Evolutionary conservation across 2,888 invertebrate species (phyloP), one percentile per base, ranked within the genome.

Genomic region (Dryocosmus kuriphilus): DNA sequence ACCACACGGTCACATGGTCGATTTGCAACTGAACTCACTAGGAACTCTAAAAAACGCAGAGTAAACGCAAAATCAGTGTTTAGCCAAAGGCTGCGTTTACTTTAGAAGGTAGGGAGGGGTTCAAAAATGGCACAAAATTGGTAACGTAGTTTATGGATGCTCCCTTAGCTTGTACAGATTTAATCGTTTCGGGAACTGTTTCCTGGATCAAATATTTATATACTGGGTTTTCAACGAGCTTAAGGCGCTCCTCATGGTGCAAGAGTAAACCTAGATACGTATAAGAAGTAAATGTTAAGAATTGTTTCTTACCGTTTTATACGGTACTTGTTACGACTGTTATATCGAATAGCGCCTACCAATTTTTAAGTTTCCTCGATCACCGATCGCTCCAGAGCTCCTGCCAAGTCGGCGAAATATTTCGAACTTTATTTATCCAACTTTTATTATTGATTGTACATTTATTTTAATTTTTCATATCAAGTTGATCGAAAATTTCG

Each of bases 191-290:
- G 76, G 71, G 75, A 55, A 67, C 78, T 77, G 73, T 80, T 77
- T 74, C 51, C 35, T 11, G 19, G 35, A 32, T 75, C n/a, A 22
- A 73, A 35, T 74, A 38, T 60, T 57, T 61, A 60, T 38, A 76
- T 75, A 73, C 63, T 27, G 79, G 24, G 46, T 75, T 84, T 83
- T 81, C 78, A 84, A 76, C 74, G 83, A 86, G 84, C 83, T 87
- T 84, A 76, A 77, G 63, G 71, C 51, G 51, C 71, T 71, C 71
- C 77, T 79, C 74, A 77, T 75, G 79, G 81, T 83, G 79, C 82
- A 81, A 80, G 79, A 79, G 75, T 82, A 80, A 57, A 79, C 79
- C 77, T 83, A 80, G 65, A 61, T 73, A 46, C 65, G 65, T 67
- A 46, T 67, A 46, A 46, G 27, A 75, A 27, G 75, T 67, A 27